These are phyloP conservation scores for Cardinalis cardinalis DNA, from an alignment of 2,113 vertebrate genomes.

Conservation along the genomic window DNA sequence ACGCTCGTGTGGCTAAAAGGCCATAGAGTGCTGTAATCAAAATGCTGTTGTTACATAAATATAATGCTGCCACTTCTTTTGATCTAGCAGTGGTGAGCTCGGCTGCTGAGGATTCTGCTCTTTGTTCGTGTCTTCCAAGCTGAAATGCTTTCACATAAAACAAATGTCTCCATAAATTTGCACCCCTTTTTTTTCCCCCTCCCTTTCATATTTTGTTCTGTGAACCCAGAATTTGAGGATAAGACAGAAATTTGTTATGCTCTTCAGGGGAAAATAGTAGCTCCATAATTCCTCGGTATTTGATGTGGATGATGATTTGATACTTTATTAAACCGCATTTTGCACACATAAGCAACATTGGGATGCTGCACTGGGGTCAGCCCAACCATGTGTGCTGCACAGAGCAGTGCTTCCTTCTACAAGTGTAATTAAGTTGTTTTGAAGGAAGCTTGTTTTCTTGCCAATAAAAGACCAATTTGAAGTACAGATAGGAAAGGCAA, in stretches of 20 bases:
- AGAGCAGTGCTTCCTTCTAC: conserved; percentile 18
- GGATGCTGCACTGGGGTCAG: conserved; percentile 44
- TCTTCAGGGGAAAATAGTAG: conserved; percentile 1
- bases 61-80: conserved; percentile 43
- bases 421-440: conserved; percentile 35
- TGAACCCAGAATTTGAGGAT: neutral
- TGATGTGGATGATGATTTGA: conserved; percentile 10
- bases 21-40: conserved; percentile 27
- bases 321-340: conserved; percentile 42
- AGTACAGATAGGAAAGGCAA: conserved; percentile 19
- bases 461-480: conserved; percentile 14
- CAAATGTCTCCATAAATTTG: neutral
- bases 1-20: neutral
- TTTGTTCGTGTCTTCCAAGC: neutral
- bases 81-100: neutral
- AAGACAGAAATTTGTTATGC: neutral
- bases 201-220: neutral
- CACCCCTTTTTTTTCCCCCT: rapidly evolving
- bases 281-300: neutral
- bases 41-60: conserved; percentile 38
- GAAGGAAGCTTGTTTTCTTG: conserved; percentile 34
- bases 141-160: neutral
- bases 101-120: neutral
- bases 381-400: conserved; percentile 34
- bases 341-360: conserved; percentile 33